Conservation (phyloP, 2,888 invertebrate species). For the Hipparchia sbordonii region DNA sequence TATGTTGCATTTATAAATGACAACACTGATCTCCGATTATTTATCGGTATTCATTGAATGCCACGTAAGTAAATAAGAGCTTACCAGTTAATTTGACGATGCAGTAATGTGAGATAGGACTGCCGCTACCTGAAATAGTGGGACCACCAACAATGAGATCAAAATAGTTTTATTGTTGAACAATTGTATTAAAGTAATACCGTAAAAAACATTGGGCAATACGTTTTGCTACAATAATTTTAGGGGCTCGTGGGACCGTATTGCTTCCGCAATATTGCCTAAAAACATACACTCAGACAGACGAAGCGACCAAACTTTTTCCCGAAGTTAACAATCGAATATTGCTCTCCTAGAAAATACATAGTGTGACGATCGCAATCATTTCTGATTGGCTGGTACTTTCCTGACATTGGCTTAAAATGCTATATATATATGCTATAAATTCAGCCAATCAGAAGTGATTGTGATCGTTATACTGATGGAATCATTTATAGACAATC, state of each 20-base stretch:
- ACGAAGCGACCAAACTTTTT: background rate
- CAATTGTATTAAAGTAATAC: conserved; percentile 72
- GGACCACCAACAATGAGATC: conserved; percentile 60
- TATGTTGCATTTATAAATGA: background rate
- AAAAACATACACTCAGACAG: too few relatives aligned
- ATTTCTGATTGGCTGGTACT: too few relatives aligned
- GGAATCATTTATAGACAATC: too few relatives aligned
- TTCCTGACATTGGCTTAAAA: too few relatives aligned
- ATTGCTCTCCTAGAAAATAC: background rate
- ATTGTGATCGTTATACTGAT: too few relatives aligned
- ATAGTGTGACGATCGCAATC: too few relatives aligned
- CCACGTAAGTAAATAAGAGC: background rate
- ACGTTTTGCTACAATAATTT: conserved; percentile 34
- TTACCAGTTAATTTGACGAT: conserved; percentile 26
- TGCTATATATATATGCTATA: too few relatives aligned
- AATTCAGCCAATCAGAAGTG: too few relatives aligned
- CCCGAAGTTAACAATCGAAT: background rate
- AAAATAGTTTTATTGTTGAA: conserved; percentile 66
- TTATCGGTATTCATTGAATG: background rate
- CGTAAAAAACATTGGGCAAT: conserved; percentile 37
- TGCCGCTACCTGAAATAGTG: conserved; percentile 42
- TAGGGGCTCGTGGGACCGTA: conserved; percentile 14
- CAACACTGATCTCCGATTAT: background rate
- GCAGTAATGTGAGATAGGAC: conserved; percentile 18
- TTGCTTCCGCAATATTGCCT: background rate